Evolutionary conservation across 2,797 vertebrate species (phyloP), one percentile per base, ranked within the genome.

Genomic region (Sebastes taczanowskii): DNA sequence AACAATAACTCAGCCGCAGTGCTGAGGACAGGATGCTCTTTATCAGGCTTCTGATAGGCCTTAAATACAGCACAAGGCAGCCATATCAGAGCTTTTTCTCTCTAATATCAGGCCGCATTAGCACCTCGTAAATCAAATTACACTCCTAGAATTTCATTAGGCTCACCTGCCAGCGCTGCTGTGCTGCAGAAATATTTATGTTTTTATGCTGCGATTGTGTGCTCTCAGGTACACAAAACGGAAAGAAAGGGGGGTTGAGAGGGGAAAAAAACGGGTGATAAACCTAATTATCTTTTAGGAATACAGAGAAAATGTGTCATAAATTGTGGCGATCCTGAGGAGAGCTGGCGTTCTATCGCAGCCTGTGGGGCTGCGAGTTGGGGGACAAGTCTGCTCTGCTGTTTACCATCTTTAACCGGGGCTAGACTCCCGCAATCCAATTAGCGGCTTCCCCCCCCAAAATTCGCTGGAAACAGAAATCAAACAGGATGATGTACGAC

Each of bases 91-190:
- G 91, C 91, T 90, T 92, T 94, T 94, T 95, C 94, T 94, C 94
- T 93, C 92, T 95, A 94, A 94, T 95, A 95, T 95, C 94, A 94
- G 92, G 86, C 92, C 84, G 91, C 94, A 95, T 95, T 95, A 95
- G 94, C 92, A 92, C 92, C 90, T 95, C 94, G 93, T 95, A 95
- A 95, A 95, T 95, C 94, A 95, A 94, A 95, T 95, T 95, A 95
- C 94, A 93, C 93, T 91, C 90, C 91, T 90, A 92, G 94, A 94
- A 94, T 95, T 95, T 95, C 94, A 95, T 95, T 95, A 94, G 93
- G 90, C 92, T 95, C 94, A 95, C 93, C 95, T 95, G 95, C 93
- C 94, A 95, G 90, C 82, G 71, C 89, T 85, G 92, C 91, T 88
- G 92, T 83, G 92, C 92, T 81, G 91, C 83, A 88, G 91, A 95